Conservation (phyloP, 2,797 vertebrate species). For the Agapornis canus region DNA sequence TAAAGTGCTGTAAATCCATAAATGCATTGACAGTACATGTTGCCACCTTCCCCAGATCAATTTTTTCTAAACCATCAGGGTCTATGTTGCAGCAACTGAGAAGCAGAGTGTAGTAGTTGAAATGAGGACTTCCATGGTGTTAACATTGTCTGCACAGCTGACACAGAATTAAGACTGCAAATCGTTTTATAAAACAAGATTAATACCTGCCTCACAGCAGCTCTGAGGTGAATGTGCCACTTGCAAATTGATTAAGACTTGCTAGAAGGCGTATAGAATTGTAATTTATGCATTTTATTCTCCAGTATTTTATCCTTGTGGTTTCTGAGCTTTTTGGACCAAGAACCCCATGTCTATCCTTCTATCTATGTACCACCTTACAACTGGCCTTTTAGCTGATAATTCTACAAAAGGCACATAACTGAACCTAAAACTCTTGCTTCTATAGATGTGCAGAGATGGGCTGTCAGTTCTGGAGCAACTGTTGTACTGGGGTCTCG, state of each 20-base stretch:
- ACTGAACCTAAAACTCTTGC: neutral
- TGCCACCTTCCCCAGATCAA: neutral
- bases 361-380: neutral
- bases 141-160: neutral
- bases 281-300: neutral
- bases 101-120: neutral
- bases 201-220: neutral
- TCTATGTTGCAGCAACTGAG: neutral
- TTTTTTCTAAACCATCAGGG: neutral
- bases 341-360: neutral
- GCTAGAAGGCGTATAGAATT: neutral
- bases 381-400: neutral
- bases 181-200: neutral
- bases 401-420: neutral
- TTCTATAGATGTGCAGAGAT: neutral
- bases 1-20: neutral
- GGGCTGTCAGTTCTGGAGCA: accelerated
- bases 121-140: neutral
- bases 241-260: neutral
- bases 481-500: neutral
- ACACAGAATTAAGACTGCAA: neutral
- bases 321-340: neutral
- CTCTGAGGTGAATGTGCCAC: neutral
- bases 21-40: neutral
- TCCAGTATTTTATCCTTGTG: neutral